Conservation (phyloP, 2,888 invertebrate genomes). For the Drosophila parthenogenetica region DNA sequence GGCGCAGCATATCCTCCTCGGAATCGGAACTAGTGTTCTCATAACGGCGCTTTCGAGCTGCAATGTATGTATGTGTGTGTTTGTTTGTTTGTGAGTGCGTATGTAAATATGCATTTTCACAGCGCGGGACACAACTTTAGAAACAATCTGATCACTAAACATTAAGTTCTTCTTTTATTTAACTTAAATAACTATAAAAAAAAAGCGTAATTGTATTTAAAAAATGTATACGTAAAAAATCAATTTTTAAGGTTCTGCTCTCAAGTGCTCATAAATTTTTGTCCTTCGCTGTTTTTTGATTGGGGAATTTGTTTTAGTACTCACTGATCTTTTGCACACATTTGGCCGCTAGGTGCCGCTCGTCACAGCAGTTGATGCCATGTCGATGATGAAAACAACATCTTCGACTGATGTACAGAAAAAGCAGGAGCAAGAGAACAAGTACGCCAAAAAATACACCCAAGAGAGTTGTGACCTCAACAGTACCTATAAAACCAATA, state of each 20-base stretch:
- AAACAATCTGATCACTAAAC: background rate
- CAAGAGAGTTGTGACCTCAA: conserved; percentile 94
- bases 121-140: background rate
- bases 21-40: conserved; percentile 89
- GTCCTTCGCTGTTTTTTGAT: background rate
- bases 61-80: background rate
- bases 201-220: no score
- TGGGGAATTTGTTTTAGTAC: conserved; percentile 36
- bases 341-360: conserved; percentile 84
- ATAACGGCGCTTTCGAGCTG: conserved; percentile 84
- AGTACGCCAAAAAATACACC: conserved; percentile 95
- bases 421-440: conserved; percentile 92
- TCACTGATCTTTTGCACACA: conserved; percentile 85
- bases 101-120: background rate
- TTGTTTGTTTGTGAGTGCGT: background rate
- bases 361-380: conserved; percentile 88
- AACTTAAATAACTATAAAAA: no score
- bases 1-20: conserved; percentile 89
- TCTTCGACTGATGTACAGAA: conserved; percentile 94
- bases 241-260: no score
- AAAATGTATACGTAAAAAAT: no score
- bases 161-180: no score
- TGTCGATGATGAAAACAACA: conserved; percentile 88
- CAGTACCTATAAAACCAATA: conserved; percentile 85
- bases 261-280: background rate